Base-by-base conservation (phyloP, 2,113 vertebrate genomes). In the Sterna hirundo region DNA sequence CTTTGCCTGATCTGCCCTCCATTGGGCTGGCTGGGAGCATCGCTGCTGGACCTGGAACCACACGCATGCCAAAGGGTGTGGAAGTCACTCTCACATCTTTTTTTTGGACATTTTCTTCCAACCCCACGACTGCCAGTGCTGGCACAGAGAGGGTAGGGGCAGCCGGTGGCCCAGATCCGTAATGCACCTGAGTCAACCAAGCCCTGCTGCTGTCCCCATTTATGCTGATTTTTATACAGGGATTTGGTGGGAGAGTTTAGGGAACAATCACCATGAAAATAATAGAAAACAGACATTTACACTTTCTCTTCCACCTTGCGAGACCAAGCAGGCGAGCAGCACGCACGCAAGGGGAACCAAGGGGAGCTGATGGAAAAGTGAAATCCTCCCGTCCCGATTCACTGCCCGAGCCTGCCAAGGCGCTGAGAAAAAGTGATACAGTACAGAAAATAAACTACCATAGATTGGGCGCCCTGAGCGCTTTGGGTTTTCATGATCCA, bases 331-430 rank as follows among this genome's bases (percentile, higher is more conserved):
- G 51, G 55, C 1, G 5, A 85, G 66, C n/a, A 85, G 62, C 79
- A 44, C 0, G 0, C 26, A 40, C 11, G 2, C 1, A 1, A 84
- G 61, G 34, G 36, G 58, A 69, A 74, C 34, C 34, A n/a, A 69
- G 18, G 74, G 87, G 55, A 85, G 32, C 49, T 36, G 60, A 69
- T 1, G 5, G 69, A 83, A 94, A 91, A 88, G 49, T 0, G 0
- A 72, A 80, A 88, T 38, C 10, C 57, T 94, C 40, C 66, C 1
- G 1, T 42, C 21, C 38, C 0, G 0, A 79, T 88, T 89, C 57
- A 46, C 61, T 86, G 27, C 66, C 87, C 47, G 21, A 70, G 55
- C n/a, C 57, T 87, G 61, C 36, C 70, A 71, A 22, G 1, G 0
- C 0, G 0, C 47, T 44, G 60, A 92, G 77, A 70, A 92, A 52